Evolutionary conservation across 2,113 vertebrate species (phyloP), one percentile per base, ranked within the genome.

Genomic region (Sylvietta virens): DNA sequence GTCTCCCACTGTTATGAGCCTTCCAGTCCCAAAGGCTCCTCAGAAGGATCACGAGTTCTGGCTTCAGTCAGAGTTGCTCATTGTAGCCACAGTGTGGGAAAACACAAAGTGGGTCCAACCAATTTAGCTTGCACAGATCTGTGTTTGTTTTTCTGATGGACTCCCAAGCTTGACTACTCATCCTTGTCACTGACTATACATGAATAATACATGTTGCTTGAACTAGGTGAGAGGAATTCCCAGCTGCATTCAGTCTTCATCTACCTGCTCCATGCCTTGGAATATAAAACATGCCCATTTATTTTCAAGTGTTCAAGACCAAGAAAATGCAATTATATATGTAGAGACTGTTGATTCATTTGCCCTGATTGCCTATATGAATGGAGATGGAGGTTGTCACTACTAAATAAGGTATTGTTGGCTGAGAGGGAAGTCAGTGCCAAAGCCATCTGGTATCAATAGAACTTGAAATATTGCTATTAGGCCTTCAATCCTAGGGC

Each of bases 161-260:
- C 74, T 96, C 85, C 95, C 82, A 80, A 60, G 90, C 93, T 94
- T 94, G 88, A 90, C 82, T 97, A 90, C 74, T 95, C 94, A 86
- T 86, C 90, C 85, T 86, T 96, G 88, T 96, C 92, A 93, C 84
- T 81, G 79, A 67, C 87, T 94, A 37, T n/a, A 50, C 60, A 95
- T 95, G 85, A 97, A 94, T 96, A 94, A 96, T 83, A 51, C 88
- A 95, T 93, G 67, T 71, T 3, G 4, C 60, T 77, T 90, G 74
- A 88, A 53, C 56, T 71, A 80, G 74, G 90, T 91, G 61, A 95
- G 80, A 88, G 58, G 44, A 94, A 95, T 94, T 95, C 92, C 93
- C 92, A 71, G 48, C 48, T 67, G 85, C 48, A 33, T 71, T 90
- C 85, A 77, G 54, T 81, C 84, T 82, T 87, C 84, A 80, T 80